phyloP scores from a whole-genome alignment of 35 echinoderm and acorn worm species.

The Anneissia japonica region DNA sequence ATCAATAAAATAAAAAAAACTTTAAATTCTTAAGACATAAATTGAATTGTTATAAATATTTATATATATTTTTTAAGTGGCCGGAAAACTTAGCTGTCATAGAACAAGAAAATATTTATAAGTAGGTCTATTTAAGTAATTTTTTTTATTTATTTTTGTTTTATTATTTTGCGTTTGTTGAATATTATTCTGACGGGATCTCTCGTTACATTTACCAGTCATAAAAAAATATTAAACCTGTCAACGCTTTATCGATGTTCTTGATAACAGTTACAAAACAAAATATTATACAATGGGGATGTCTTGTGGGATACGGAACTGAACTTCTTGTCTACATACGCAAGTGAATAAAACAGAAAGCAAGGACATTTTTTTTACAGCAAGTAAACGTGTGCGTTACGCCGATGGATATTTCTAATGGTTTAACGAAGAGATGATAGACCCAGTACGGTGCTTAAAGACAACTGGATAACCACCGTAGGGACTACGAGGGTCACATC shows the following conservation, averaged over 20 bases:
- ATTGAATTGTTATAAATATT: no score
- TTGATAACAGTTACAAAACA: background rate
- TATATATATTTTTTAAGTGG: no score
- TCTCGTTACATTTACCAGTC: background rate
- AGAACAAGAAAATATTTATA: no score
- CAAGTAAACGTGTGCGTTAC: background rate
- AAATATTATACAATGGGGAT: background rate
- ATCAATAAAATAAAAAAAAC: no score
- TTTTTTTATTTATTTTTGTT: no score
- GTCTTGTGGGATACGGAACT: background rate
- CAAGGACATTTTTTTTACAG: background rate
- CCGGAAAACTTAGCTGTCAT: no score
- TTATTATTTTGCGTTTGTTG: background rate
- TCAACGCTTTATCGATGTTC: background rate
- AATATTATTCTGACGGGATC: background rate
- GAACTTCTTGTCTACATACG: background rate
- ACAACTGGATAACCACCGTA: background rate
- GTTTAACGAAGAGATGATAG: background rate
- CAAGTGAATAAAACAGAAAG: background rate
- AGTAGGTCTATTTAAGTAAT: no score
- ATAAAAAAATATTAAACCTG: background rate
- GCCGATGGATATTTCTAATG: background rate
- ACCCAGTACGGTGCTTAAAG: background rate
- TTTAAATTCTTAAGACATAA: no score
- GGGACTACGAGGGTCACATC: background rate